Evolutionary conservation across 2,888 invertebrate genomes (phyloP).

Genomic region (Ametastegia equiseti): DNA sequence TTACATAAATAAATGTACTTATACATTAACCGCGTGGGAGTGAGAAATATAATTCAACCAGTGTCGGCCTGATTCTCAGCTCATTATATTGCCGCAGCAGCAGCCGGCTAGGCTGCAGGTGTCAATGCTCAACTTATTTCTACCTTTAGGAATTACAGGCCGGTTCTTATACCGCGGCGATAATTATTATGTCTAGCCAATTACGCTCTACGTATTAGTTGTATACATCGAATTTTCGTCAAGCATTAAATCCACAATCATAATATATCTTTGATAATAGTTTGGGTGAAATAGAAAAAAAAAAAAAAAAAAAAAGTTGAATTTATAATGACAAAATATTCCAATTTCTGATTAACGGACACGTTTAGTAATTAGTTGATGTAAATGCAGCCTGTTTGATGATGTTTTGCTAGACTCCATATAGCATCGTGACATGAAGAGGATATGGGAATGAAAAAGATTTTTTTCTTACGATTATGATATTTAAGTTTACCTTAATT

Average conservation of each 20-base stretch:
- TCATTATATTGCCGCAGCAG: slow-evolving; percentile 18
- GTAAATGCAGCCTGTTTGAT: too few relatives aligned
- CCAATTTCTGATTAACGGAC: neutral
- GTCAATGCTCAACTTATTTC: slow-evolving; percentile 24
- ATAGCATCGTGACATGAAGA: too few relatives aligned
- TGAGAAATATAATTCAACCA: slow-evolving; percentile 1
- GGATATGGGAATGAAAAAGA: too few relatives aligned
- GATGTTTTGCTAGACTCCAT: too few relatives aligned
- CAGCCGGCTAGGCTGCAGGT: neutral
- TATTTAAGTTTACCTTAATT: too few relatives aligned
- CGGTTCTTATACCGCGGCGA: neutral
- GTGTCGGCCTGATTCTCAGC: slow-evolving; percentile 35
- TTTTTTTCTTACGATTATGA: too few relatives aligned
- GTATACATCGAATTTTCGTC: too few relatives aligned
- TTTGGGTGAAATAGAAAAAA: too few relatives aligned
- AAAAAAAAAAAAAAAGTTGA: too few relatives aligned
- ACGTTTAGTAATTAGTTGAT: neutral
- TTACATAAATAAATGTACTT: neutral
- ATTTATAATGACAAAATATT: too few relatives aligned
- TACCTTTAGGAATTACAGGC: neutral
- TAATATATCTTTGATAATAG: too few relatives aligned
- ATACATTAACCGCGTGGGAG: slow-evolving; percentile 20
- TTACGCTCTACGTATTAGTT: neutral
- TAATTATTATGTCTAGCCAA: neutral
- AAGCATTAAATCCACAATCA: too few relatives aligned